These are phyloP conservation scores for Scaptomyza montana DNA, from an alignment of 1,140 invertebrate genomes.

Conservation along the genomic window DNA sequence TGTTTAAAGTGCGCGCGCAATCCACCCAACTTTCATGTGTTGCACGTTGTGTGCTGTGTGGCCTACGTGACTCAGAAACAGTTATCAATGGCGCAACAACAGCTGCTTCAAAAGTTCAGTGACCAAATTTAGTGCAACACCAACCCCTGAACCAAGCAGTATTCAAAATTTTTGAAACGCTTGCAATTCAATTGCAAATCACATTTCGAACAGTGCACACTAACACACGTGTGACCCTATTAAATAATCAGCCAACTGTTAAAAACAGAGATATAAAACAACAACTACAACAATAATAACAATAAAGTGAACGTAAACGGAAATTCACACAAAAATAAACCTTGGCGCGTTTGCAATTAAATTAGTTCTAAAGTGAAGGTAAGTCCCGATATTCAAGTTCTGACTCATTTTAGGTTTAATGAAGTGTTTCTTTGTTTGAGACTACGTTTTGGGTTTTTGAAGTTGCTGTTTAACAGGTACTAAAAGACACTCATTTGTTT, in stretches of 20 bases:
- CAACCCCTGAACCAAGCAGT: slow-evolving; percentile 34
- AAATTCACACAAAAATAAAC: slow-evolving; percentile 49
- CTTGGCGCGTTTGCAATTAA: slow-evolving; percentile 54
- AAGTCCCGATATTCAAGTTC: slow-evolving; percentile 5
- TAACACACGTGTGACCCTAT: slow-evolving; percentile 31
- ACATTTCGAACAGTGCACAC: slow-evolving; percentile 1
- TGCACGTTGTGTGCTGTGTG: slow-evolving; percentile 60
- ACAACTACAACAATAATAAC: slow-evolving; percentile 38
- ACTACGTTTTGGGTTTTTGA: neutral
- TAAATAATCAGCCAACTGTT: slow-evolving; percentile 42
- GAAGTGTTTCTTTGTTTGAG: slow-evolving; percentile 25
- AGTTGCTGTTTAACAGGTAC: neutral
- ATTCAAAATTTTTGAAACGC: slow-evolving; percentile 31
- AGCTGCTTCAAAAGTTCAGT: slow-evolving; percentile 70
- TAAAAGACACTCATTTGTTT: neutral
- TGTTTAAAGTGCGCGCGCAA: slow-evolving; percentile 32
- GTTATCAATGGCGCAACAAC: slow-evolving; percentile 80
- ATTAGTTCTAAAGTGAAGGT: slow-evolving; percentile 61
- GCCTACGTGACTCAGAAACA: slow-evolving; percentile 82
- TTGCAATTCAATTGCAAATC: slow-evolving; percentile 1
- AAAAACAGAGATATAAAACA: slow-evolving; percentile 17
- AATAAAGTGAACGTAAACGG: slow-evolving; percentile 51
- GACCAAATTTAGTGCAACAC: slow-evolving; percentile 64
- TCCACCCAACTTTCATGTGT: slow-evolving; percentile 43
- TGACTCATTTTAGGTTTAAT: slow-evolving; percentile 33